Evolutionary conservation across 2,113 vertebrate genomes (phyloP), one percentile per base, ranked within the genome.

Genomic region (Corythornis madagascariensis): DNA sequence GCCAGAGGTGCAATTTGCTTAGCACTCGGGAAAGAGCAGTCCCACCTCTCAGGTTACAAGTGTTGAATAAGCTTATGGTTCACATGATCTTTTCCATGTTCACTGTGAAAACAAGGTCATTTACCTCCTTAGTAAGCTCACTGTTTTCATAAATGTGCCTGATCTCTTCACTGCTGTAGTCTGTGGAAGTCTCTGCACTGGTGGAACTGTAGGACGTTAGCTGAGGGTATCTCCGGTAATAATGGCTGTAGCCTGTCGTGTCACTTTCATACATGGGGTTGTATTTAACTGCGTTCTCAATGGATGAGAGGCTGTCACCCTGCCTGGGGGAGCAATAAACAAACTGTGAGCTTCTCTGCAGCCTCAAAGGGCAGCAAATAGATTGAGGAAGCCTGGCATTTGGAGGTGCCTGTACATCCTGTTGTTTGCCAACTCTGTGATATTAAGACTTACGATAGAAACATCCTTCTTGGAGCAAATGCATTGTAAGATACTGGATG

Each of bases 121-220:
- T 86, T 96, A 99, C 99, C 98, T 99, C 98, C 93, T 98, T 98
- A 86, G 98, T 99, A 95, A 99, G 98, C 95, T 98, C 98, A 57
- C 97, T 99, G 96, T 98, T 98, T 96, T 99, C 98, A 89, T 99
- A 99, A 95, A 99, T 98, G 94, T 99, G 98, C 70, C 97, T 97
- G 94, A 99, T 99, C 97, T 99, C 99, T 91, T 99, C 99, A 70
- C 98, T 99, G 97, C 98, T 99, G 97, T 99, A 98, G 92, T 98
- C 98, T 19, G 98, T 98, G 95, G 98, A 98, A 89, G 98, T 97
- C 93, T 99, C 99, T 12, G 97, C 97, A 20, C 98, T 98, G 93
- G 98, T 97, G 19, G 98, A 98, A 94, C 98, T 98, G 93, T 97
- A 98, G 78, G 98, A 96, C 0, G 98, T 97, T 19, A 94, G 95